phyloP scores from a whole-genome alignment of 2,797 vertebrate genomes.

The Molossus molossus region DNA sequence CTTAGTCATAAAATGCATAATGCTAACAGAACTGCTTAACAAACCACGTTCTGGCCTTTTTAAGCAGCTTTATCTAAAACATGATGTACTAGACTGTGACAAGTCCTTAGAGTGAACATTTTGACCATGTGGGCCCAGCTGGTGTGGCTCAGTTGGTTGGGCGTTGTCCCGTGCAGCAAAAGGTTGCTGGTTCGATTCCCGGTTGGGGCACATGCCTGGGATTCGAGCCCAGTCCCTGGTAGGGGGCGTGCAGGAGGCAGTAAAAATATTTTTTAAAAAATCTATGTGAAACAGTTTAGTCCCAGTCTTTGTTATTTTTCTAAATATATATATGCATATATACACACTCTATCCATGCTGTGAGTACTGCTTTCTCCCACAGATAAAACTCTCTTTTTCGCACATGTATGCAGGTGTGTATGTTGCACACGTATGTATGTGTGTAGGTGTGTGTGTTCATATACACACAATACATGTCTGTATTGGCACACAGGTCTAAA shows the following conservation, averaged over 20 bases:
- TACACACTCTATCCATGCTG: not conserved
- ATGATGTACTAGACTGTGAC: not conserved
- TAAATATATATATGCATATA: slow-evolving; percentile 10
- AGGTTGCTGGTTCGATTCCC: too few species aligned
- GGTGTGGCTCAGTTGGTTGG: too few species aligned
- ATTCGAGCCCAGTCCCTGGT: too few species aligned
- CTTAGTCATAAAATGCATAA: slow-evolving; percentile 11
- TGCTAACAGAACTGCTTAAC: not conserved
- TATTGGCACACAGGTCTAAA: slow-evolving; percentile 17
- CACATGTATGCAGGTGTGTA: not conserved
- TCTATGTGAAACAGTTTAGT: not conserved
- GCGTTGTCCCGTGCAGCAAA: too few species aligned
- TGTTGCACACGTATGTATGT: too few species aligned
- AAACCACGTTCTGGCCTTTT: not conserved
- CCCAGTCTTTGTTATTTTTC: not conserved
- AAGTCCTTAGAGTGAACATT: not conserved
- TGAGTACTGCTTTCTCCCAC: slow-evolving; percentile 17
- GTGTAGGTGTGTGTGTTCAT: not conserved
- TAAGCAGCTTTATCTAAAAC: slow-evolving; percentile 20
- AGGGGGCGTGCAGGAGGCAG: too few species aligned
- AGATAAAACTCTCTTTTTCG: not conserved
- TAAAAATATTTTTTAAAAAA: too few species aligned
- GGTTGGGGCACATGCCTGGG: too few species aligned
- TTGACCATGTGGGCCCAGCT: not conserved
- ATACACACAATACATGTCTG: not conserved